Percentiles rank a stretch among this genome's conserved stretches.
phyloP scores from a whole-genome alignment of 2,888 invertebrate species.

The Biston betularia region DNA sequence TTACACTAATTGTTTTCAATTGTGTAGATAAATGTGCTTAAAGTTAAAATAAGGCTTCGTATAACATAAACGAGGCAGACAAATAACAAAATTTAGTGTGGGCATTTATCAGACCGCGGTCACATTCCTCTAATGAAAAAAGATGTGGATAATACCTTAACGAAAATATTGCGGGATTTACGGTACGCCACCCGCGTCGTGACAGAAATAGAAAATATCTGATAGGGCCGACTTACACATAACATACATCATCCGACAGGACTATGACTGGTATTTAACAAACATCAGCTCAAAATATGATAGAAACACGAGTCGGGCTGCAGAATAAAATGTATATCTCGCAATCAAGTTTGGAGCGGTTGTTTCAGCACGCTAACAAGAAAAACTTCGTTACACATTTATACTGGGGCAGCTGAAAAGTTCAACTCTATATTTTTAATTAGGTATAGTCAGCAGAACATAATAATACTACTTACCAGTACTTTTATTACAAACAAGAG shows the following conservation, averaged over 20 bases:
- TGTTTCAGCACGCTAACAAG: constrained; percentile 22
- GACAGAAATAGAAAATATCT: constrained; percentile 77
- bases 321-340: constrained; percentile 35
- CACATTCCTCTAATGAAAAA: constrained; percentile 67
- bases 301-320: constrained; percentile 30
- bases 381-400: constrained; percentile 25
- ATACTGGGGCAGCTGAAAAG: constrained; percentile 4
- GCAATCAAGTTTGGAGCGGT: constrained; percentile 18
- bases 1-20: neutral
- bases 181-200: constrained; percentile 70
- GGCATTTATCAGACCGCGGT: constrained; percentile 59
- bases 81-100: constrained; percentile 54
- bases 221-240: constrained; percentile 64
- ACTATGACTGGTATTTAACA: constrained; percentile 63
- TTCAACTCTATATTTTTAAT: constrained; percentile 9
- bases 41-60: constrained; percentile 38
- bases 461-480: neutral
- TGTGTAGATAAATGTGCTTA: constrained; percentile 19
- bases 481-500: neutral
- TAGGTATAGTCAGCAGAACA: neutral
- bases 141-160: constrained; percentile 66
- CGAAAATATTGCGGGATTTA: constrained; percentile 69
- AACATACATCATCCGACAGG: constrained; percentile 70
- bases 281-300: constrained; percentile 50
- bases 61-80: constrained; percentile 41